Percentiles rank a stretch among this genome's conserved stretches.
Conservation (phyloP, 2,797 vertebrate species). For the Pampus argenteus region DNA sequence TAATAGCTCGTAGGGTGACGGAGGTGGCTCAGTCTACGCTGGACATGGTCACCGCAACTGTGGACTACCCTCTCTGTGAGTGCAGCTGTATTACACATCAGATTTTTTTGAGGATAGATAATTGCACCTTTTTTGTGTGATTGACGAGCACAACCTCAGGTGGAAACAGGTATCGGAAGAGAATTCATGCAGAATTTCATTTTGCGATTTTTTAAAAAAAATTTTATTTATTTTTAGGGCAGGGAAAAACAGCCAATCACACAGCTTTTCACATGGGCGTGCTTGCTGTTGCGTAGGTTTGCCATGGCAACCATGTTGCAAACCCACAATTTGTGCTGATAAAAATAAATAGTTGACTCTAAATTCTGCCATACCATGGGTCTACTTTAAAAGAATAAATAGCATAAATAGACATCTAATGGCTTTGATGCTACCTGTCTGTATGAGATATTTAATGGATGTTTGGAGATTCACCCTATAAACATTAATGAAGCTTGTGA, state of each 20-base stretch:
- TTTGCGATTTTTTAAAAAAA: too few species aligned
- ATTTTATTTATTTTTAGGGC: neutral
- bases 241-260: neutral
- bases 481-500: slow-evolving; percentile 18
- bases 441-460: slow-evolving; percentile 15
- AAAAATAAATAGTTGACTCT: neutral
- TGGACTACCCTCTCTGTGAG: slow-evolving; percentile 90
- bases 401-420: slow-evolving; percentile 6
- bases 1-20: slow-evolving; percentile 87
- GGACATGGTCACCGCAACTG: slow-evolving; percentile 84
- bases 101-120: neutral
- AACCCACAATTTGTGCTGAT: neutral
- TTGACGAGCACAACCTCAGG: neutral
- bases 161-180: neutral
- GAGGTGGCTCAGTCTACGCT: slow-evolving; percentile 88
- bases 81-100: slow-evolving; percentile 32
- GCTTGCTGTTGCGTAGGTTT: neutral
- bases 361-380: neutral
- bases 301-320: neutral
- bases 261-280: neutral
- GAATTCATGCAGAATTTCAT: neutral
- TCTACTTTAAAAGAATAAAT: neutral
- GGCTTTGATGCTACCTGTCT: neutral
- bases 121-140: too few species aligned
- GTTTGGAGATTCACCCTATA: slow-evolving; percentile 20